Conservation (phyloP, 2,113 vertebrate species). For the Murina feae region DNA sequence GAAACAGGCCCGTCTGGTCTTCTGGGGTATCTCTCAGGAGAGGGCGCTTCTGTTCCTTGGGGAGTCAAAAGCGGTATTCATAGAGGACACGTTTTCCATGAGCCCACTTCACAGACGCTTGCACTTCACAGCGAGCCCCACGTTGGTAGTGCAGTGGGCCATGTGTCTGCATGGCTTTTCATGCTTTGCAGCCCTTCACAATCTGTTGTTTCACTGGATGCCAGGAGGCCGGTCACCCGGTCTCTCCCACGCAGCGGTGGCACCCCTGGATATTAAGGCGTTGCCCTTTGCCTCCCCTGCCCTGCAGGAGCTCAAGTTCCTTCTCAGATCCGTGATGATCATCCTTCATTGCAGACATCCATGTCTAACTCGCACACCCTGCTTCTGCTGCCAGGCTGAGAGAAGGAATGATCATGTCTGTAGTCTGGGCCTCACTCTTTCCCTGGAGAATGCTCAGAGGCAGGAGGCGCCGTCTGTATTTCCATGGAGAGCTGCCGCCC, state of each 20-base stretch:
- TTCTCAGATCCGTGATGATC: neutral
- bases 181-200: neutral
- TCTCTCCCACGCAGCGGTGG: too few relatives aligned
- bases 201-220: neutral
- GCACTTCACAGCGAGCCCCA: neutral
- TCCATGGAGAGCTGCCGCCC: neutral
- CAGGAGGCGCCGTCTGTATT: neutral
- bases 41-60: neutral
- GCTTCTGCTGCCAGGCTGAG: neutral
- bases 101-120: neutral
- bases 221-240: neutral
- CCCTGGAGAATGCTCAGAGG: neutral
- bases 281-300: neutral
- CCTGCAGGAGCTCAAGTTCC: neutral
- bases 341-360: neutral
- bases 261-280: neutral
- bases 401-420: neutral
- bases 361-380: neutral
- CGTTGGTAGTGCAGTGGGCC: neutral
- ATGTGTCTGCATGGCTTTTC: neutral
- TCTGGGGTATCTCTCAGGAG: neutral
- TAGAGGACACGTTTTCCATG: neutral
- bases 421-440: neutral
- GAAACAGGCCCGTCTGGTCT: neutral
- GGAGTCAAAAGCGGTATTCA: neutral